Percentiles rank a stretch among this genome's conserved stretches.
Evolutionary conservation across 2,888 invertebrate species (phyloP).

Genomic region (Drosophila mimetica): DNA sequence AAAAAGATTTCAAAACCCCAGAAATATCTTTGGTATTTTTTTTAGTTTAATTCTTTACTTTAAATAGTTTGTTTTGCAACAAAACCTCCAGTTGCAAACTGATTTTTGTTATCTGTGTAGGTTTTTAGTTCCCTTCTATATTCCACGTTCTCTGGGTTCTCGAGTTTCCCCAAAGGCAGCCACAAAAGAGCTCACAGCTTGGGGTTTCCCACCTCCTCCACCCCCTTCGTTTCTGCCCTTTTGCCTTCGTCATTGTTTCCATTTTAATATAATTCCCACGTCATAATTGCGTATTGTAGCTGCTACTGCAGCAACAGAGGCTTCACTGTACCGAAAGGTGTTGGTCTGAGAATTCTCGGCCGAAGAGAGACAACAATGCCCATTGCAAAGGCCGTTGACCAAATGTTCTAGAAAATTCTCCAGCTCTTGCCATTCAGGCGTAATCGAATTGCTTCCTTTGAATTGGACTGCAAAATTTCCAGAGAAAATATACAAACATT

Average conservation of each 20-base stretch:
- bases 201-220: slow-evolving; percentile 9
- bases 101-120: background rate
- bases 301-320: slow-evolving; percentile 14
- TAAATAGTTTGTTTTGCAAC: too few species aligned
- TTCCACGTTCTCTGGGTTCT: slow-evolving; percentile 16
- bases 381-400: slow-evolving; percentile 32
- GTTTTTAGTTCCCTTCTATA: slow-evolving; percentile 1
- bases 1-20: too few species aligned
- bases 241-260: slow-evolving; percentile 74
- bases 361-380: slow-evolving; percentile 24
- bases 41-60: too few species aligned
- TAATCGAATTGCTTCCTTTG: slow-evolving; percentile 4
- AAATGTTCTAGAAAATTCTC: slow-evolving; percentile 28
- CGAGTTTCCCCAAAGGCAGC: slow-evolving; percentile 47
- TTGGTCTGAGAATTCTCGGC: slow-evolving; percentile 35
- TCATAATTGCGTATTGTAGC: slow-evolving; percentile 80
- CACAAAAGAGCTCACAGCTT: slow-evolving; percentile 45
- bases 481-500: slow-evolving; percentile 2
- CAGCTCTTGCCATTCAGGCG: background rate
- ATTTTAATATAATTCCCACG: slow-evolving; percentile 82
- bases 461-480: background rate
- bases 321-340: slow-evolving; percentile 26
- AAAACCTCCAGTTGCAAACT: too few species aligned
- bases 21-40: too few species aligned
- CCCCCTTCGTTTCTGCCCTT: background rate